phyloP scores from a whole-genome alignment of 1,140 invertebrate genomes.

The Contarinia nasturtii region DNA sequence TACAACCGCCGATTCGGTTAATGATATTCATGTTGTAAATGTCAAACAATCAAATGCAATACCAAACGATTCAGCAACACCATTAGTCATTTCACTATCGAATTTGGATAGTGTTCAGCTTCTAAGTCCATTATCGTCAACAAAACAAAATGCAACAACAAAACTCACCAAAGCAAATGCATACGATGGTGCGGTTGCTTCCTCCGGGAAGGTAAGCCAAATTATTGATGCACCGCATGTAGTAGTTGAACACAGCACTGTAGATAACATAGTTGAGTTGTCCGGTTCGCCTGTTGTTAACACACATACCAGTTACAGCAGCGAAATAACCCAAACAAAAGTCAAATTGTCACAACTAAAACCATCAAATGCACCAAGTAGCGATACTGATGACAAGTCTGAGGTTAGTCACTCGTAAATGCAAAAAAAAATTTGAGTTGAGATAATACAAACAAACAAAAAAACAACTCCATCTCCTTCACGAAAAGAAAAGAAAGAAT shows the following conservation, averaged over 20 bases:
- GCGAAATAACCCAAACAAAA: constrained; percentile 1
- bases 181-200: constrained; percentile 3
- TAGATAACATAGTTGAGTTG: neutral
- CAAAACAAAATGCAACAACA: neutral
- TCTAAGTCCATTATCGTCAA: constrained; percentile 9
- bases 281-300: neutral
- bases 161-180: too few relatives aligned
- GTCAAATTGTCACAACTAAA: too few relatives aligned
- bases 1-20: neutral
- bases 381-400: too few relatives aligned
- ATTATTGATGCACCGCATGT: neutral
- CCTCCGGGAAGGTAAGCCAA: neutral
- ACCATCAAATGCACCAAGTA: too few relatives aligned
- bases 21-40: constrained; percentile 5
- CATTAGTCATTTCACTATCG: constrained; percentile 23
- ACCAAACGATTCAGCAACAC: constrained; percentile 22
- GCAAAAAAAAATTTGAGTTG: too few relatives aligned
- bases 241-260: neutral
- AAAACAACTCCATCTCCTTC: too few relatives aligned
- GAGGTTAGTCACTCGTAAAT: neutral
- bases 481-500: too few relatives aligned
- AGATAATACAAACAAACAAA: too few relatives aligned
- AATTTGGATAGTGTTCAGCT: constrained; percentile 25
- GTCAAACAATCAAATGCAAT: constrained; percentile 22
- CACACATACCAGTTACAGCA: constrained; percentile 4